Conservation (phyloP, 2,797 vertebrate species). For the Tachyglossus aculeatus region DNA sequence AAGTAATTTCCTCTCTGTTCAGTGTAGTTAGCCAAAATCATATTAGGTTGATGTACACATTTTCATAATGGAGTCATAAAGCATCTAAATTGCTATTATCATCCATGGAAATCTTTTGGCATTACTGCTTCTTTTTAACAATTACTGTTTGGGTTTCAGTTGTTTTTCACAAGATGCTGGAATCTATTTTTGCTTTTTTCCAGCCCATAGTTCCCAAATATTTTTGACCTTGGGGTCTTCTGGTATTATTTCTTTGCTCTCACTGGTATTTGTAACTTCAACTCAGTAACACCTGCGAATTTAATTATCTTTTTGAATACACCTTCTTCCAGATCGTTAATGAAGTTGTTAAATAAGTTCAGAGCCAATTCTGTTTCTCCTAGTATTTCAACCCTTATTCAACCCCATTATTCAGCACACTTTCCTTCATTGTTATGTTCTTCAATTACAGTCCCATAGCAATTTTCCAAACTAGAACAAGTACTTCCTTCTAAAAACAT, state of each 20-base stretch:
- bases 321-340: conserved; percentile 41
- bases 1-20: too few species aligned
- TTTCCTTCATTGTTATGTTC: conserved; percentile 8
- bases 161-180: too few species aligned
- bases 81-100: too few species aligned
- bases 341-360: conserved; percentile 45
- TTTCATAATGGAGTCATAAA: too few species aligned
- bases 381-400: conserved; percentile 23
- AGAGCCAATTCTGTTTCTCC: conserved; percentile 7
- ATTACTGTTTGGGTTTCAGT: too few species aligned
- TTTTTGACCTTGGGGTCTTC: conserved; percentile 29
- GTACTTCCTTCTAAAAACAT: background rate
- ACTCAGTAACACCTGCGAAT: conserved; percentile 36
- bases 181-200: conserved; percentile 44
- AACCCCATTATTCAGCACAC: conserved; percentile 20
- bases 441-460: conserved; percentile 3
- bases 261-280: conserved; percentile 39
- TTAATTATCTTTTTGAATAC: conserved; percentile 56
- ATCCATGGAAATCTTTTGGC: too few species aligned
- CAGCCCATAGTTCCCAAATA: conserved; percentile 33
- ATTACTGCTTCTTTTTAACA: too few species aligned
- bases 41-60: too few species aligned
- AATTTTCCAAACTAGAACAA: conserved; percentile 6
- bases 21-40: too few species aligned
- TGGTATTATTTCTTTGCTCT: conserved; percentile 44